Conservation (phyloP, 2,888 invertebrate genomes). For the Malacosoma neustria region DNA sequence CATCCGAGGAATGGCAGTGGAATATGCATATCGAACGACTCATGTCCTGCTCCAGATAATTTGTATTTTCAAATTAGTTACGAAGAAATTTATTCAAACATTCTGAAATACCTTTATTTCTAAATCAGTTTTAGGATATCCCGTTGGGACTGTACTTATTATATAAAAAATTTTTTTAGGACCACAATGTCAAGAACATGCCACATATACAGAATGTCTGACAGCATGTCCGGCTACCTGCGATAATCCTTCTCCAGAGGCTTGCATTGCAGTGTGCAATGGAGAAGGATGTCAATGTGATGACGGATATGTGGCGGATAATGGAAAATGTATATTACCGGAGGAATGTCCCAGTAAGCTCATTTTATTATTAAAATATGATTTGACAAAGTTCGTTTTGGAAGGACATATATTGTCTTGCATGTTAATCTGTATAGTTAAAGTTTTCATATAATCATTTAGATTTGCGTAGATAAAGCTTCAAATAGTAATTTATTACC, state of each 20-base stretch:
- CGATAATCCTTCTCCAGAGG: neutral
- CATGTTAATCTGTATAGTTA: no score
- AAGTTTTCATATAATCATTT: no score
- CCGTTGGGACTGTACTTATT: no score
- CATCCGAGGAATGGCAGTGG: constrained; percentile 22
- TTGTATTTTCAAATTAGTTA: no score
- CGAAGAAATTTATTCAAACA: no score
- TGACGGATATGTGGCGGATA: neutral
- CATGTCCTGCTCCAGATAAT: constrained; percentile 14
- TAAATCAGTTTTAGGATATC: no score
- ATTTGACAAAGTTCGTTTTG: no score
- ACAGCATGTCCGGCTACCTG: neutral
- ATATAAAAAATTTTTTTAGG: no score
- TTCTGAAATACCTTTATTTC: no score
- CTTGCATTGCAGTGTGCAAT: neutral
- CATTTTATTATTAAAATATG: neutral
- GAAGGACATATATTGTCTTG: no score
- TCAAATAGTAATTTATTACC: no score
- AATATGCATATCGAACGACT: constrained; percentile 15
- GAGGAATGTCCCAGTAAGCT: constrained; percentile 1
- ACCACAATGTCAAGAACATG: neutral
- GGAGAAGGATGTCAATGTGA: neutral
- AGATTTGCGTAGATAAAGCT: no score
- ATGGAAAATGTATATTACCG: neutral
- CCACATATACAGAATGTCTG: neutral